Conservation (phyloP, 2,113 vertebrate genomes). For the Neotoma lepida region DNA sequence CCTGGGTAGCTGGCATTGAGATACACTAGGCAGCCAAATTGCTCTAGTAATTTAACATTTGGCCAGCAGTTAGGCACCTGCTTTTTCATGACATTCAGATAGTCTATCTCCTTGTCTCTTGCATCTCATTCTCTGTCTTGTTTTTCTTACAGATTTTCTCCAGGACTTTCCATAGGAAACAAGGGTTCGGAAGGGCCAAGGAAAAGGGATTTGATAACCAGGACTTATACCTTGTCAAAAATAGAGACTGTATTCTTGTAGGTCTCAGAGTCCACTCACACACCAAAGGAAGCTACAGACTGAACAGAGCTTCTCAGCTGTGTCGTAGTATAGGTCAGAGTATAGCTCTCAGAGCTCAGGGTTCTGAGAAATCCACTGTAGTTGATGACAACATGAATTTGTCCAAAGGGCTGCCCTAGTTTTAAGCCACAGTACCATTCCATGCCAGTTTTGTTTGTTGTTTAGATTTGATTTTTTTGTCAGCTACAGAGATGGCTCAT, state of each 20-base stretch:
- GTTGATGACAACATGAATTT: background rate
- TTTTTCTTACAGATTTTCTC: background rate
- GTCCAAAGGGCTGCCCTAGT: background rate
- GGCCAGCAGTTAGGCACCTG: conserved; percentile 68
- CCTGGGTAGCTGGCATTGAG: conserved; percentile 62
- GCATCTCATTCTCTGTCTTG: background rate
- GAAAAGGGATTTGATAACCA: background rate
- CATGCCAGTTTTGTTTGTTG: background rate
- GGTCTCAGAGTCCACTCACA: conserved; percentile 45
- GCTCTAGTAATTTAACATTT: conserved; percentile 77
- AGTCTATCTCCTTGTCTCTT: background rate
- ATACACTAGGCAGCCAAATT: conserved; percentile 63
- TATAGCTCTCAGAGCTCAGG: background rate
- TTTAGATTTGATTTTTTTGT: background rate
- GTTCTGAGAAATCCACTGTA: background rate
- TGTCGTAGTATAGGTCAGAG: background rate
- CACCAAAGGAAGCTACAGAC: background rate
- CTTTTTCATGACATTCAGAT: conserved; percentile 43
- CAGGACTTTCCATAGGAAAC: background rate
- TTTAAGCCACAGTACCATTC: background rate
- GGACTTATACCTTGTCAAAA: background rate
- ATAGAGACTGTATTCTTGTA: background rate
- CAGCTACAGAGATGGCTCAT: background rate
- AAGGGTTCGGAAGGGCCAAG: background rate
- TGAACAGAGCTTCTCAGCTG: background rate